Conservation (phyloP, 2,797 vertebrate genomes). For the Dromococcyx pavoninus region DNA sequence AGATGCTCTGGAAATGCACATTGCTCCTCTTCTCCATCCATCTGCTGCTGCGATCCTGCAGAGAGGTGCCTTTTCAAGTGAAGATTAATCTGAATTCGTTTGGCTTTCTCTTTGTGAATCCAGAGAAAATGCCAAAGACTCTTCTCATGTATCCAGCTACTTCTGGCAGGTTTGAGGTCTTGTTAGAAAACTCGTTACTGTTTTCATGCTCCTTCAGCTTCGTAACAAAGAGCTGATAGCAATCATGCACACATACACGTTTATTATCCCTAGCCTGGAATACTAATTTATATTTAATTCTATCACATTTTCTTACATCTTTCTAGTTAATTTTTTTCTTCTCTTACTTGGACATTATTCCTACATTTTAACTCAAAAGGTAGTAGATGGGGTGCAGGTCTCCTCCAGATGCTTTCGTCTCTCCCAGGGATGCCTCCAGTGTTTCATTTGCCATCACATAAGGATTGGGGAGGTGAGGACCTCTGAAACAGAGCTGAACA, state of each 20-base stretch:
- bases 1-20: background rate
- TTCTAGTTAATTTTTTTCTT: background rate
- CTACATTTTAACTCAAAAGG: background rate
- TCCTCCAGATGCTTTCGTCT: background rate
- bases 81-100: background rate
- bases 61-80: background rate
- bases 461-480: background rate
- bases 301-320: background rate
- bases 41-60: background rate
- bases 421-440: rapidly evolving
- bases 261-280: background rate
- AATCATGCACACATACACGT: background rate
- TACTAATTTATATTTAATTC: background rate
- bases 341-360: background rate
- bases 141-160: background rate
- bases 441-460: background rate
- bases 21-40: background rate
- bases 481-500: background rate
- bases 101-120: background rate
- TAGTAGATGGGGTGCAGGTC: background rate
- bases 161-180: background rate
- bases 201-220: background rate
- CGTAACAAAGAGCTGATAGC: background rate
- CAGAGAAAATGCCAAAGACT: background rate
- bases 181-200: rapidly evolving